Percentiles rank a stretch among this genome's conserved stretches.
phyloP scores from a whole-genome alignment of 2,797 vertebrate genomes.

The Coilia nasus region DNA sequence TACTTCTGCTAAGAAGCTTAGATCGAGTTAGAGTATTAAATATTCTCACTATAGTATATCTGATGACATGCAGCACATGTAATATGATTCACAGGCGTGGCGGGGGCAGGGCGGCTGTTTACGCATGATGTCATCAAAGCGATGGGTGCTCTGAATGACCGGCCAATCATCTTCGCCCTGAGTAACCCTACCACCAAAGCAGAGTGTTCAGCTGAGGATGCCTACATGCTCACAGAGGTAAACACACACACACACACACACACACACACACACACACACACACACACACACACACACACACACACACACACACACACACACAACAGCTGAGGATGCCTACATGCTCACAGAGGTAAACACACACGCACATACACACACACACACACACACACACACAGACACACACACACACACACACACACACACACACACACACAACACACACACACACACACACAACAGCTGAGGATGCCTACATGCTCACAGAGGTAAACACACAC shows the following conservation, averaged over 20 bases:
- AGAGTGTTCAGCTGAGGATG: constrained; percentile 95
- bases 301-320: too few relatives aligned
- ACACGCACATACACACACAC: too few relatives aligned
- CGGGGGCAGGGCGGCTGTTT: constrained; percentile 91
- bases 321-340: neutral
- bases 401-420: too few relatives aligned
- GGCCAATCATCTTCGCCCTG: constrained; percentile 91
- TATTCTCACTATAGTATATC: neutral
- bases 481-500: too few relatives aligned
- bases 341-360: too few relatives aligned
- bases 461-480: too few relatives aligned
- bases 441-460: too few relatives aligned
- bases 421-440: too few relatives aligned
- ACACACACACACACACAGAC: too few relatives aligned
- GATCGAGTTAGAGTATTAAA: too few relatives aligned
- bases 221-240: constrained; percentile 89
- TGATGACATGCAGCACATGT: neutral
- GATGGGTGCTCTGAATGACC: constrained; percentile 88
- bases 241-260: neutral
- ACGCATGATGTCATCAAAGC: constrained; percentile 83
- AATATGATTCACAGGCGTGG: constrained; percentile 78
- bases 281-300: too few relatives aligned
- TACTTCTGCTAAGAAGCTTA: too few relatives aligned
- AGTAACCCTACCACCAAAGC: constrained; percentile 94
- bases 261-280: neutral